Evolutionary conservation across 2,113 vertebrate species (phyloP).

Genomic region (Lota lota): DNA sequence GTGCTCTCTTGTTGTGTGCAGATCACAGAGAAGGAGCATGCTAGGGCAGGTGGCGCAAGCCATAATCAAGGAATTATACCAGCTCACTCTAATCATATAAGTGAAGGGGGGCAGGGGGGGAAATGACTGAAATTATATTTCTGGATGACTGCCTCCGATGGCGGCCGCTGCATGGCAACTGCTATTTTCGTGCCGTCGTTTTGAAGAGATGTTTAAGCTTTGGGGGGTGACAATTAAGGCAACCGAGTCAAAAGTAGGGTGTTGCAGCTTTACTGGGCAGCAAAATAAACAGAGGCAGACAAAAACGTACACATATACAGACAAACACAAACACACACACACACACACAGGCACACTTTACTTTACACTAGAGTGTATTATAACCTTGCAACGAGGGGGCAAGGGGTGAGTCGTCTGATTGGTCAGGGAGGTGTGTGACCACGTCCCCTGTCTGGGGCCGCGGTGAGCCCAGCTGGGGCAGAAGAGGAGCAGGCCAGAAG

Average conservation of each 20-base stretch:
- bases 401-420: conserved; percentile 39
- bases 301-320: conserved; percentile 19
- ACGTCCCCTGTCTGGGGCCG: conserved; percentile 45
- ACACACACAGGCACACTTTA: conserved; percentile 23
- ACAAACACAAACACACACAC: conserved; percentile 16
- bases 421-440: conserved; percentile 44
- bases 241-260: conserved; percentile 36
- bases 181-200: conserved; percentile 49
- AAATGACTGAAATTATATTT: conserved; percentile 64
- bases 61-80: conserved; percentile 80
- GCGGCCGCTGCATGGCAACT: conserved; percentile 41
- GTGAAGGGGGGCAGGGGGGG: conserved; percentile 49
- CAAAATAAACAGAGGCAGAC: conserved; percentile 14
- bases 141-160: conserved; percentile 51
- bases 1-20: conserved; percentile 39
- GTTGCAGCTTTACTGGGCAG: conserved; percentile 41
- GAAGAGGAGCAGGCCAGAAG: conserved; percentile 41
- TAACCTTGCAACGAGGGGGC: conserved; percentile 42
- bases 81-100: conserved; percentile 77
- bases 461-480: conserved; percentile 49
- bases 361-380: conserved; percentile 33
- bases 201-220: conserved; percentile 53
- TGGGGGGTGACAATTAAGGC: conserved; percentile 47
- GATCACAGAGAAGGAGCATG: conserved; percentile 51
- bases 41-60: conserved; percentile 60